Evolutionary conservation across 2,797 vertebrate genomes (phyloP), one percentile per base, ranked within the genome.

Genomic region (Silurus aristotelis): DNA sequence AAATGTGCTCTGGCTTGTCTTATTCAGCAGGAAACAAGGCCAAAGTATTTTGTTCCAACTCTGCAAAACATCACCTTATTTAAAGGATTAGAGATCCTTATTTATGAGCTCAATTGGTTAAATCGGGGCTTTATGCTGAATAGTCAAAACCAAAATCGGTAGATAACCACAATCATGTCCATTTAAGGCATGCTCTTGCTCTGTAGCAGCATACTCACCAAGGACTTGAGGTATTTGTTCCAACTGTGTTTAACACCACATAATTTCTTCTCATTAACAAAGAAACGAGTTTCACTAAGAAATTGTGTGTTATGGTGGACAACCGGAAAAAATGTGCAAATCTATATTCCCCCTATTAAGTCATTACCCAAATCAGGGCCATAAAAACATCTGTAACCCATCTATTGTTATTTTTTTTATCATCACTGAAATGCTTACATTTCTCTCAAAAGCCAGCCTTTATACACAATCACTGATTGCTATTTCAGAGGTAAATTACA

Each of bases 221-320:
- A 80, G 27, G 2, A 5, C 10, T 31, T 38, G 27, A 60, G 56
- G 17, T 61, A 79, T 61, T 79, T 79, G 20, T 61, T 79, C 58
- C 13, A 43, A 61, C 20, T 31, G 6, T 79, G 76, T 15, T 64
- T 14, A 43, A n/a, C 77, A 63, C 77, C 77, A 46, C 77, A 79
- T 79, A 2, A 63, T 79, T 63, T 43, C 10, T 61, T 61, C 56
- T 61, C 56, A 78, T n/a, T 78, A 43, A 63, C 77, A 79, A 60
- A 63, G 20, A 79, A 61, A 79, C 4, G 6, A n/a, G 38, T 63
- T 79, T 61, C 43, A 79, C 46, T n/a, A 31, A n/a, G 20, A 79
- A 63, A 63, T 63, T 63, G 77, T 31, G 2, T 43, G 58, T 43
- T 46, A 31, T 63, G 14, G 22, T 48, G 38, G 13, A 64, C n/a